Base-by-base conservation (phyloP, 2,888 invertebrate genomes). In the Sussaba pulchella region DNA sequence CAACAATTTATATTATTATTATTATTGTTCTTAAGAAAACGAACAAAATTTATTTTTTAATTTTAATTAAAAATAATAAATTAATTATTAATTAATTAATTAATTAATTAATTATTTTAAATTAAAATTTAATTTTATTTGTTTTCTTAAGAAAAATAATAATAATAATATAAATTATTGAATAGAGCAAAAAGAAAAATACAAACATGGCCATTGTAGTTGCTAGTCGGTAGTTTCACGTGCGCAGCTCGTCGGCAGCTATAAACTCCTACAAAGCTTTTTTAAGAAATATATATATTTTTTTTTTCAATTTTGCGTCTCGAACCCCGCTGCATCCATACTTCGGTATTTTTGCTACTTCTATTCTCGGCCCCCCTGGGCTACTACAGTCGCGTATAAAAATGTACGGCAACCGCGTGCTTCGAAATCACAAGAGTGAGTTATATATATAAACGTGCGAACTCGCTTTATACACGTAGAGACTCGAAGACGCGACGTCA, bases 291-390 rank as follows among this genome's bases (percentile, higher is more conserved):
- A 39, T 72, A 54, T 64, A 24, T 39, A 36, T 9, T 36, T 17
- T 47, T 0, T n/a, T 21, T 67, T 43, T 21, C 50, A 1, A 31
- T 36, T 6, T 52, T 50, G 39, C 41, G 64, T 47, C 54, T 36
- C 21, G 10, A 31, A n/a, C 24, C 12, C 72, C n/a, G 66, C n/a
- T 39, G 66, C 67, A 52, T 52, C 64, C 17, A 43, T 50, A 31
- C 31, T 31, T 41, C 54, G 47, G 50, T 21, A 72, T 43, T 73
- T 39, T 52, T 39, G 54, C 70, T 73, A 52, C 67, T 69, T 85
- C 86, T 87, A 87, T 86, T 87, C 80, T 81, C 41, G 83, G 79
- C 2, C 61, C 61, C 43, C 52, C 6, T 31, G 31, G 6, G 74
- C 67, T 41, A 52, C 64, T 70, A 70, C 66, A 52, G 59, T 52